Conservation (phyloP, 2,113 vertebrate species). For the Stegastes partitus region DNA sequence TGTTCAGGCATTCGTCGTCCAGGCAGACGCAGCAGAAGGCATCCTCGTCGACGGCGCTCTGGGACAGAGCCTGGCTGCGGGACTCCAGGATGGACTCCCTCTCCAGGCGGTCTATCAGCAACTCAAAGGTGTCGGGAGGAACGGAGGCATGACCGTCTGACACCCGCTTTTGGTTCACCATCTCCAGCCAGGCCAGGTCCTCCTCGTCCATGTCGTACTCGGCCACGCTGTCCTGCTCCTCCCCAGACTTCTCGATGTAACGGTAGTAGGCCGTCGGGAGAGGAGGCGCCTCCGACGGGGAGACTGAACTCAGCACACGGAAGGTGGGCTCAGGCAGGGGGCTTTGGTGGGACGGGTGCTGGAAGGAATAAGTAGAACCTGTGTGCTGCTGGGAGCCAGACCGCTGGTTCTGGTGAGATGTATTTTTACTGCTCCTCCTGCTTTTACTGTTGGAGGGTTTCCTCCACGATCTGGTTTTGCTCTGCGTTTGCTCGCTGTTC, state of each 20-base stretch:
- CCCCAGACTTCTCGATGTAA: conserved; percentile 90
- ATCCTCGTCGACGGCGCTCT: conserved; percentile 93
- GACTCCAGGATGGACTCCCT: conserved; percentile 96
- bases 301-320: conserved; percentile 86
- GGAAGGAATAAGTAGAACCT: conserved; percentile 63
- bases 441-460: conserved; percentile 88
- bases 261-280: conserved; percentile 92
- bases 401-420: conserved; percentile 71
- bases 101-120: conserved; percentile 94
- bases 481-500: conserved; percentile 93
- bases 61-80: conserved; percentile 90
- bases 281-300: conserved; percentile 85
- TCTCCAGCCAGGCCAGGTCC: conserved; percentile 96
- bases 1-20: conserved; percentile 98
- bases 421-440: conserved; percentile 86
- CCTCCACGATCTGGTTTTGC: conserved; percentile 87
- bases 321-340: conserved; percentile 93
- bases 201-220: conserved; percentile 99
- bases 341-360: conserved; percentile 79
- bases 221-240: conserved; percentile 92
- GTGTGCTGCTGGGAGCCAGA: conserved; percentile 71
- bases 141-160: conserved; percentile 90
- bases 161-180: conserved; percentile 94
- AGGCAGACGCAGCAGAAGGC: conserved; percentile 98
- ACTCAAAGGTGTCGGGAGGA: conserved; percentile 92